Evolutionary conservation across 2,797 vertebrate genomes (phyloP), one percentile per base, ranked within the genome.

Genomic region (Pangasius mekongensis): DNA sequence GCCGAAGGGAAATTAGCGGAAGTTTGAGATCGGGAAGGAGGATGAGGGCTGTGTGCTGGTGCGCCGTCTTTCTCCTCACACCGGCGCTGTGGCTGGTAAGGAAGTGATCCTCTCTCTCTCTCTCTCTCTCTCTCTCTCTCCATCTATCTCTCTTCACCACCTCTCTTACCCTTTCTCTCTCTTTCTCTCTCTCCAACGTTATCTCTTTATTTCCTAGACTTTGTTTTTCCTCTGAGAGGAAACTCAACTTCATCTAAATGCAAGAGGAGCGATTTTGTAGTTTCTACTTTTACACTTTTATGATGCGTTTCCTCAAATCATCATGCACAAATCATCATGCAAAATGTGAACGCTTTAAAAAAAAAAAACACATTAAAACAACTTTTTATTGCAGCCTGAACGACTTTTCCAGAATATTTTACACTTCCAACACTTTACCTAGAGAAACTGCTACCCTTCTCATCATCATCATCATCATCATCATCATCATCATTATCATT

Each of bases 21-120:
- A 97, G 96, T 98, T 97, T 97, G 96, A 95, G 92, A 54, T 58
- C 86, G 64, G 94, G 96, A 91, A 94, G 91, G 93, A 99, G 97
- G 96, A 99, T 99, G 98, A 97, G 95, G 97, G 94, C 97, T 96
- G 96, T 96, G 93, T 95, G 96, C 92, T 98, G 97, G 96, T 97
- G 97, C 96, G 96, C 97, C 92, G 96, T 98, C 95, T 96, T 99
- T 93, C 96, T 99, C 94, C 95, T 99, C 93, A 96, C 97, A 91
- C 96, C 97, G 87, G 96, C 97, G 47, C 94, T 98, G 81, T 97
- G 96, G 95, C 96, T 98, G 98, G 98, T 99, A 96, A 99, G 86
- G 2, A 49, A 80, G 64, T 18, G 13, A 36, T 0, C 11, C 47
- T 36, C 16, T 33, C 13, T 67, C 27, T n/a, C n/a, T 66, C 62